Evolutionary conservation across 2,113 vertebrate genomes (phyloP).

Genomic region (Bostrychus sinensis): DNA sequence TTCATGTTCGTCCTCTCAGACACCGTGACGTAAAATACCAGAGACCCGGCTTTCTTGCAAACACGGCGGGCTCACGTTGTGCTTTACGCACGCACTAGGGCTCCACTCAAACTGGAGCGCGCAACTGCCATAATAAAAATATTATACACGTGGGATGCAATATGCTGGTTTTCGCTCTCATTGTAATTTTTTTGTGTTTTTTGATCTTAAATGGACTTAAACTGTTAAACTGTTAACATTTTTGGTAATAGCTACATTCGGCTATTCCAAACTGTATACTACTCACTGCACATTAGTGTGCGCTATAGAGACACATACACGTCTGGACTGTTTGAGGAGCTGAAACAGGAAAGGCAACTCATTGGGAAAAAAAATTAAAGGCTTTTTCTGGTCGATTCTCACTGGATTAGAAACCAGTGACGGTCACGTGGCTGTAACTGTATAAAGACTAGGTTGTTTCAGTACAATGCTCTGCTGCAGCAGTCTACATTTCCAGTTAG

Average conservation of each 20-base stretch:
- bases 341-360: background rate
- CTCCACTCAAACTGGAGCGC: background rate
- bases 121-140: background rate
- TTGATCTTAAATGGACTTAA: background rate
- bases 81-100: conserved; percentile 25
- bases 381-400: conserved; percentile 62
- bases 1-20: conserved; percentile 73
- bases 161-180: too few relatives aligned
- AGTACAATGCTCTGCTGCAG: conserved; percentile 48
- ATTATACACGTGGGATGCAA: too few relatives aligned
- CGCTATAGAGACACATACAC: background rate
- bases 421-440: conserved; percentile 74
- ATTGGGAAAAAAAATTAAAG: conserved; percentile 48
- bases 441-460: conserved; percentile 59
- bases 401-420: conserved; percentile 70
- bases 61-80: conserved; percentile 29
- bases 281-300: background rate
- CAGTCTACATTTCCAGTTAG: conserved; percentile 33
- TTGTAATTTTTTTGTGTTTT: background rate
- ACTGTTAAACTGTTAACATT: conserved; percentile 1
- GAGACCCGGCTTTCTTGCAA: conserved; percentile 58
- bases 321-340: conserved; percentile 23
- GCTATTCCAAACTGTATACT: background rate
- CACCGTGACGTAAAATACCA: conserved; percentile 78
- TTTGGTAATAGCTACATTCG: too few relatives aligned